Conservation (phyloP, 2,888 invertebrate species). For the Sesia bembeciformis region DNA sequence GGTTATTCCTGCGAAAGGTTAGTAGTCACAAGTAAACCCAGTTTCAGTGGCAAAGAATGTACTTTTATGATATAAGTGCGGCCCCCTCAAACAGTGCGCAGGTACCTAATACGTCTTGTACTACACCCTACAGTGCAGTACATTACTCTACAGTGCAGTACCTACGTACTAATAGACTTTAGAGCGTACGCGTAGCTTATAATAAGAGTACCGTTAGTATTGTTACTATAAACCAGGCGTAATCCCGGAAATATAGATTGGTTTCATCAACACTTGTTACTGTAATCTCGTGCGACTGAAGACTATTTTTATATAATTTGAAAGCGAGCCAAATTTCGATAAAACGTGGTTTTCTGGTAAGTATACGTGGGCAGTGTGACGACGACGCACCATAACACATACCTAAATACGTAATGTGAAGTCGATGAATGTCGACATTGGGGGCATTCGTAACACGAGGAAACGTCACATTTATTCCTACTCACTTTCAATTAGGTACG, state of each 20-base stretch:
- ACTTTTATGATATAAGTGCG: too few species aligned
- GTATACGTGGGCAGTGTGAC: conserved; percentile 42
- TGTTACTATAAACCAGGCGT: neutral
- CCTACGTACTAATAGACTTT: too few species aligned
- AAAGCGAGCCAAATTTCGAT: conserved; percentile 48
- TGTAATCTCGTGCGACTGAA: neutral
- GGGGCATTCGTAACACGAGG: neutral
- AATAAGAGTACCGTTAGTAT: too few species aligned
- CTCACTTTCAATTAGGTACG: neutral
- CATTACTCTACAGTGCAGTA: too few species aligned
- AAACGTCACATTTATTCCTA: neutral
- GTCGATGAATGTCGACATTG: neutral
- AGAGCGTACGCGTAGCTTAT: too few species aligned
- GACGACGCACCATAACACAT: conserved; percentile 25
- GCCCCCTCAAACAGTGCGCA: too few species aligned
- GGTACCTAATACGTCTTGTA: too few species aligned
- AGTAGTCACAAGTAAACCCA: too few species aligned
- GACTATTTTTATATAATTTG: conserved; percentile 12
- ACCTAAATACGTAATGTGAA: conserved; percentile 27
- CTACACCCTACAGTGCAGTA: too few species aligned
- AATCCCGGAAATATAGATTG: neutral
- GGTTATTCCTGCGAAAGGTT: too few species aligned
- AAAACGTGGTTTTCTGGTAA: conserved; percentile 46
- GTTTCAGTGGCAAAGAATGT: too few species aligned
- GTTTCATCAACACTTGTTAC: neutral